Conservation (phyloP, 2,113 vertebrate genomes). For the Numenius arquata region DNA sequence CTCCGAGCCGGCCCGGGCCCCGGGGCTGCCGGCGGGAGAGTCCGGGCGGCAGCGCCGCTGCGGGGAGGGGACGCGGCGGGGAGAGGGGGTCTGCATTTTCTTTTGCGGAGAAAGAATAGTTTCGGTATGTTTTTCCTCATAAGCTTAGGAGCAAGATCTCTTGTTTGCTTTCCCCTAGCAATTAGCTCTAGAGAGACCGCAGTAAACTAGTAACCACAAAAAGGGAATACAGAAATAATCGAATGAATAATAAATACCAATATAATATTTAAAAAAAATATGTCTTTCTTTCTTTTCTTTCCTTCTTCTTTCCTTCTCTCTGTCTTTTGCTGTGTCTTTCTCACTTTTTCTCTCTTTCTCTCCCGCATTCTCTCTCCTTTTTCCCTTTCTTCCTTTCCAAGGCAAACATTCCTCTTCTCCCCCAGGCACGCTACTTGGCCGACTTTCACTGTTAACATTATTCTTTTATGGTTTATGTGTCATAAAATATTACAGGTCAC, state of each 20-base stretch:
- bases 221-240: not conserved
- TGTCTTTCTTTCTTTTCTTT: no score
- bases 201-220: not conserved
- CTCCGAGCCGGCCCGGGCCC: not conserved
- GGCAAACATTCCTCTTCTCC: slow-evolving; percentile 25
- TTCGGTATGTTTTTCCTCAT: accelerated
- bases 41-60: not conserved
- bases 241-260: not conserved
- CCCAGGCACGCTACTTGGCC: not conserved
- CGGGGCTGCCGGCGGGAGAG: not conserved
- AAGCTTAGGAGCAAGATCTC: not conserved
- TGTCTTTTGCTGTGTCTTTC: not conserved
- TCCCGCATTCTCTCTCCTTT: not conserved
- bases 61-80: accelerated
- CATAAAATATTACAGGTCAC: slow-evolving; percentile 36
- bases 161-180: not conserved
- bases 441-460: slow-evolving; percentile 35
- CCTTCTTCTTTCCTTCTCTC: not conserved
- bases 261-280: not conserved
- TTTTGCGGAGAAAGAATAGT: not conserved
- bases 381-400: not conserved
- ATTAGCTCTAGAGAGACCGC: not conserved
- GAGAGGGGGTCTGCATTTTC: accelerated
- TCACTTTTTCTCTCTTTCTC: not conserved
- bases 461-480: slow-evolving; percentile 27